Base-by-base conservation (phyloP, 2,797 vertebrate species). In the Phalloptychus januarius region DNA sequence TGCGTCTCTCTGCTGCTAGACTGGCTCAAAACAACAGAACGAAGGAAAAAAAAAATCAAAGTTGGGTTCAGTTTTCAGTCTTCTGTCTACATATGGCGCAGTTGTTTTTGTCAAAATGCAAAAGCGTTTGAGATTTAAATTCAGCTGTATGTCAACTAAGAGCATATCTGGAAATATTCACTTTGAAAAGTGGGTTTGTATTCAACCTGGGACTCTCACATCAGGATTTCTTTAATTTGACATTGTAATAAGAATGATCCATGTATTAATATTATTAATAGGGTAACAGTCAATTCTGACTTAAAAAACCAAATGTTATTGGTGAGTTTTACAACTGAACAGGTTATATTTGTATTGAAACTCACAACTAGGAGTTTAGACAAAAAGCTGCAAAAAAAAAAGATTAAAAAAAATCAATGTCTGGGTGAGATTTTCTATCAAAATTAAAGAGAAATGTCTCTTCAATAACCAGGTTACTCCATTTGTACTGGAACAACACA, bases 1-100 rank as follows among this genome's bases (percentile, higher is more conserved):
- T 23, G 33, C 2, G 15, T 72, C 46, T 52, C 36, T 40, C 54
- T 42, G 54, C 56, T 20, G 31, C 61, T 40, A 31, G 78, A 42
- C 58, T 50, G n/a, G 79, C 48, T 76, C 46, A 79, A 72, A 71
- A 23, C 31, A 12, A 38, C n/a, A 45, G 28, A 77, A 77, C 31
- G 23, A 45, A 61, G 31, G 45, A 25, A 18, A 7, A 6, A 7
- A 5, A 10, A 77, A 61, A 75, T 75, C 0, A 42, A 77, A 78
- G 18, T 74, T 44, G 6, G 52, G 28, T 46, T 72, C 11, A 46
- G 50, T 73, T 31, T 77, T 52, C 67, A n/a, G 67, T 70, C 25
- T 46, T 50, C 42, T 58, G 23, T 36, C 15, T 23, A 33, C 52
- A 72, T 38, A 20, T 50, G n/a, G 11, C 12, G 1, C 16, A 46